phyloP scores from a whole-genome alignment of 2,113 vertebrate genomes.

The Geococcyx californianus region DNA sequence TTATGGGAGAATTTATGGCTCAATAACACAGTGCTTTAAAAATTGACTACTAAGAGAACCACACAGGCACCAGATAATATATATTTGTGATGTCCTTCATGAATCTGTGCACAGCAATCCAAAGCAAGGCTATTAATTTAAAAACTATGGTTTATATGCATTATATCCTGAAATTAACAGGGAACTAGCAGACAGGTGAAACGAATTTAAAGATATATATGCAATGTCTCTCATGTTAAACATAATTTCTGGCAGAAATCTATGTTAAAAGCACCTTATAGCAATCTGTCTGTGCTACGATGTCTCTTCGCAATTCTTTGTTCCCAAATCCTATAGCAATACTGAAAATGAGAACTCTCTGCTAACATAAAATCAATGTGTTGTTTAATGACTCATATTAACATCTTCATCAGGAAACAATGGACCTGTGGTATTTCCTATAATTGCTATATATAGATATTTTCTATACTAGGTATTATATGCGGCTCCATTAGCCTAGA shows the following conservation, averaged over 20 bases:
- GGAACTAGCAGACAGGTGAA: not conserved
- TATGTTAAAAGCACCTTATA: not conserved
- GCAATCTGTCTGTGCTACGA: not conserved
- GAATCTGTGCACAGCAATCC: not conserved
- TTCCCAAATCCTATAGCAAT: not conserved
- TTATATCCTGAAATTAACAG: not conserved
- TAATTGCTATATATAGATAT: not conserved
- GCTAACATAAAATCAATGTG: not conserved
- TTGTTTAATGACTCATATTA: conserved; percentile 17
- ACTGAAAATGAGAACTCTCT: not conserved
- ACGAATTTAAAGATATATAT: not conserved
- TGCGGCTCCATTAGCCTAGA: not conserved
- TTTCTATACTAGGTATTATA: not conserved
- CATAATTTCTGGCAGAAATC: not conserved
- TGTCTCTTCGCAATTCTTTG: not conserved
- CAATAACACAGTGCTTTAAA: not conserved
- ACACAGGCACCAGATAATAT: not conserved
- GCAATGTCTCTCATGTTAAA: not conserved
- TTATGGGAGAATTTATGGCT: not conserved
- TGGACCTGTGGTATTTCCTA: not conserved
- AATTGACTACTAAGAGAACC: not conserved
- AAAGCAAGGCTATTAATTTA: not conserved
- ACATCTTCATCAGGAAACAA: not conserved
- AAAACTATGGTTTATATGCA: not conserved
- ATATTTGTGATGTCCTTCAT: not conserved